Conservation (phyloP, 1,140 invertebrate species). For the Druon quercuslanigerum region DNA sequence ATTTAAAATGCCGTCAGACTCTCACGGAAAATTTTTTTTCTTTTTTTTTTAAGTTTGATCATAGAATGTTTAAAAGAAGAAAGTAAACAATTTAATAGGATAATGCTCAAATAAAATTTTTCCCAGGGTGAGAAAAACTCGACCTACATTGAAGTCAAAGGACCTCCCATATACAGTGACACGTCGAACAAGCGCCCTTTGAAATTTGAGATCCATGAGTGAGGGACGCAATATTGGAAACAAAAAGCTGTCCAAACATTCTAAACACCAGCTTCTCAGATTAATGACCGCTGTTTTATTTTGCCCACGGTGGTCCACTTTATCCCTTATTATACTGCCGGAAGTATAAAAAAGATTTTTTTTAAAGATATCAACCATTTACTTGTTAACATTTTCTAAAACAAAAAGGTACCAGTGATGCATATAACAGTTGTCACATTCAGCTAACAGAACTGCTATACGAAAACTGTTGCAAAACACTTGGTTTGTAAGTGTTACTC, state of each 20-base stretch:
- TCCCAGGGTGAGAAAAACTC: constrained; percentile 7
- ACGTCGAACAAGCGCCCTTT: constrained; percentile 28
- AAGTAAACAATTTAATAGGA: not conserved
- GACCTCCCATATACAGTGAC: constrained; percentile 39
- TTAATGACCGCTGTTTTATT: not conserved
- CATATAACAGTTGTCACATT: too few species aligned
- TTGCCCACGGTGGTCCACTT: not conserved
- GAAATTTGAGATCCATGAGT: constrained; percentile 40
- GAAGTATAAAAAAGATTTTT: not conserved
- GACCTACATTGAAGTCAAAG: constrained; percentile 39
- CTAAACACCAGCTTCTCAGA: constrained; percentile 10
- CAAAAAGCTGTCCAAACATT: constrained; percentile 55
- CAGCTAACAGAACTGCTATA: too few species aligned
- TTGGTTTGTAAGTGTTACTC: too few species aligned
- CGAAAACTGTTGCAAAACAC: too few species aligned
- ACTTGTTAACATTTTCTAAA: too few species aligned
- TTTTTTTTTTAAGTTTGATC: not conserved
- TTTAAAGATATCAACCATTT: not conserved
- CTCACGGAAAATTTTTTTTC: not conserved
- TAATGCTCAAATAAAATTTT: not conserved
- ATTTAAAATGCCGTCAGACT: not conserved
- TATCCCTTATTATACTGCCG: not conserved
- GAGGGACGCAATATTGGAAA: constrained; percentile 36
- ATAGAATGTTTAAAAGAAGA: not conserved
- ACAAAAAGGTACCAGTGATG: too few species aligned